Evolutionary conservation across 2,113 vertebrate species (phyloP).

Genomic region (Murina feae): DNA sequence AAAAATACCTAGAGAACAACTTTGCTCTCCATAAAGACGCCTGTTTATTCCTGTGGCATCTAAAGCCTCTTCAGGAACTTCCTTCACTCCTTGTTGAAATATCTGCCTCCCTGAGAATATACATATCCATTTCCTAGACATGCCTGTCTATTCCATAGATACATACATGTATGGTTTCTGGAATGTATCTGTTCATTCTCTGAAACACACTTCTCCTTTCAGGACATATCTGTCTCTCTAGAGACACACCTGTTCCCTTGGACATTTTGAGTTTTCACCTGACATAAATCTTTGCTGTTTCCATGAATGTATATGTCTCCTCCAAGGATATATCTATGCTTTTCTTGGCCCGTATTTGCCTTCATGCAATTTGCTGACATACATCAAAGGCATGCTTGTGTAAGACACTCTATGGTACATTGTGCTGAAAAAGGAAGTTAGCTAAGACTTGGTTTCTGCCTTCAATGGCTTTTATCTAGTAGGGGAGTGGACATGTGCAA

Average conservation of each 20-base stretch:
- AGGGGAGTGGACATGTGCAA: background rate
- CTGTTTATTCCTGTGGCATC: background rate
- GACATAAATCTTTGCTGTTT: background rate
- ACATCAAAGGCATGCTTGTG: background rate
- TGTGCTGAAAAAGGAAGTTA: background rate
- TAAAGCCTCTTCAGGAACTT: background rate
- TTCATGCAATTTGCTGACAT: slow-evolving; percentile 1
- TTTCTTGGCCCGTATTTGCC: background rate
- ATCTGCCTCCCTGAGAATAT: background rate
- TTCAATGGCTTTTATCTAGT: background rate
- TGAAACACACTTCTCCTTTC: background rate
- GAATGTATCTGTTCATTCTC: background rate
- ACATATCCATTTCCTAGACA: background rate
- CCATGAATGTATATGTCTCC: background rate
- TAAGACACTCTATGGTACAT: background rate
- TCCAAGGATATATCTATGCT: background rate
- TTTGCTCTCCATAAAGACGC: background rate
- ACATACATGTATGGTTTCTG: background rate
- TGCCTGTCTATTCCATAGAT: background rate
- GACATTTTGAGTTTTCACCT: background rate
- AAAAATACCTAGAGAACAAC: background rate
- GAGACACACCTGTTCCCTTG: background rate
- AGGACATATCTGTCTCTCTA: background rate
- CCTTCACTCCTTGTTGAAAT: background rate
- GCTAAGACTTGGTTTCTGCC: background rate